Evolutionary conservation across 2,113 vertebrate species (phyloP).

Genomic region (Petroica traversi): DNA sequence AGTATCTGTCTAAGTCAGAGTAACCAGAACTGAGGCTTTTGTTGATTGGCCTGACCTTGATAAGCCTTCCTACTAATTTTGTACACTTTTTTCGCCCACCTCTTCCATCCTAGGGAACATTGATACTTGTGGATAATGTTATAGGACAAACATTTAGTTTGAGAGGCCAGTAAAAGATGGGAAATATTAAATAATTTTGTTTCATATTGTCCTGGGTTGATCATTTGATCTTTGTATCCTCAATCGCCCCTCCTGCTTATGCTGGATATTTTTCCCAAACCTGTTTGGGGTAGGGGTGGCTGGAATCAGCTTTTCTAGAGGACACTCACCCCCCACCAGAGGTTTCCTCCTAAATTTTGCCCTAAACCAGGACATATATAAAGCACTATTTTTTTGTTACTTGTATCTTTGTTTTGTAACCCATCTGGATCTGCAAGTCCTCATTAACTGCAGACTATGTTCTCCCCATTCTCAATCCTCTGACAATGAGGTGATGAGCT

Average conservation of each 20-base stretch:
- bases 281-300: too few species aligned
- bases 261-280: too few species aligned
- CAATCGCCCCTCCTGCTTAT: too few species aligned
- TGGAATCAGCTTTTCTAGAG: too few species aligned
- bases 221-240: too few species aligned
- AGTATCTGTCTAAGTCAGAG: neutral
- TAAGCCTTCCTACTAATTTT: neutral
- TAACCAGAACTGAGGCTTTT: neutral
- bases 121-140: neutral
- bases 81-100: rapidly evolving
- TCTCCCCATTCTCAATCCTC: neutral
- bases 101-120: neutral
- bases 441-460: neutral
- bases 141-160: slow-evolving; percentile 7
- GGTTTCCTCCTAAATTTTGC: too few species aligned
- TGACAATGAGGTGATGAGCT: slow-evolving; percentile 1
- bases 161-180: neutral
- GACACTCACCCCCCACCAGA: too few species aligned
- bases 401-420: neutral
- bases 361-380: too few species aligned
- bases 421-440: neutral
- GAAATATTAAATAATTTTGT: neutral
- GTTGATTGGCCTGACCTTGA: neutral
- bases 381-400: neutral
- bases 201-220: too few species aligned